Evolutionary conservation across 1,140 invertebrate species (phyloP).

Genomic region (Aphelinus atriplicis): DNA sequence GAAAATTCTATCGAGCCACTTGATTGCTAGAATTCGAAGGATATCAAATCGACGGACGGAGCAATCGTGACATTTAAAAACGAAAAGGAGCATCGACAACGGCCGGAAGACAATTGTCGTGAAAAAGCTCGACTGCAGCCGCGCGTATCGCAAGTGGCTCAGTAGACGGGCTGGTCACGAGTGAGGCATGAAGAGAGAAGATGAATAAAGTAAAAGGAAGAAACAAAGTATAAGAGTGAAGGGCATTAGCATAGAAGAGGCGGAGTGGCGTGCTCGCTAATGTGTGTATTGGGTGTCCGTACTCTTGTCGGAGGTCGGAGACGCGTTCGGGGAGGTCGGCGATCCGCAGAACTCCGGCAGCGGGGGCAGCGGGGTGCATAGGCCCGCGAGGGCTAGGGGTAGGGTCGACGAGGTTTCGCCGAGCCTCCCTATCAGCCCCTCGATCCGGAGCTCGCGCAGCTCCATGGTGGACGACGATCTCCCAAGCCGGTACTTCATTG

Average conservation of each 20-base stretch:
- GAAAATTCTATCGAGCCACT: too few species aligned
- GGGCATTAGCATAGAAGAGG: slow-evolving; percentile 12
- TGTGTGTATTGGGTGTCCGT: slow-evolving; percentile 41
- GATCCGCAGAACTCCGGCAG: slow-evolving; percentile 52
- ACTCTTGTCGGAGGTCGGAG: slow-evolving; percentile 60
- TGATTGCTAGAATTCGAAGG: too few species aligned
- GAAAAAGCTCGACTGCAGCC: too few species aligned
- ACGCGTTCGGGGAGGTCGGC: slow-evolving; percentile 55
- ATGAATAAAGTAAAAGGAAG: background rate
- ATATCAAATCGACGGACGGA: too few species aligned
- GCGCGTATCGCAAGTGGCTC: too few species aligned
- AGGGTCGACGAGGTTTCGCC: slow-evolving; percentile 55
- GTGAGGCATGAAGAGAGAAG: slow-evolving; percentile 1
- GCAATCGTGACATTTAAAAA: too few species aligned
- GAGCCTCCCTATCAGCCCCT: slow-evolving; percentile 52
- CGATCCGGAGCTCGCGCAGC: slow-evolving; percentile 52
- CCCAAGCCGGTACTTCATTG: slow-evolving; percentile 40
- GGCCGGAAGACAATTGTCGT: too few species aligned
- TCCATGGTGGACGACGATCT: slow-evolving; percentile 53
- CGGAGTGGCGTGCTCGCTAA: slow-evolving; percentile 35
- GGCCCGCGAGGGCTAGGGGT: slow-evolving; percentile 59
- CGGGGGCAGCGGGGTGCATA: slow-evolving; percentile 54
- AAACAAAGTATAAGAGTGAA: slow-evolving; percentile 7
- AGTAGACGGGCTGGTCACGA: background rate
- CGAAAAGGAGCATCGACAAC: too few species aligned